Evolutionary conservation across 64 coral and sea anemone species (phyloP).

Genomic region (Montipora efflorescens): DNA sequence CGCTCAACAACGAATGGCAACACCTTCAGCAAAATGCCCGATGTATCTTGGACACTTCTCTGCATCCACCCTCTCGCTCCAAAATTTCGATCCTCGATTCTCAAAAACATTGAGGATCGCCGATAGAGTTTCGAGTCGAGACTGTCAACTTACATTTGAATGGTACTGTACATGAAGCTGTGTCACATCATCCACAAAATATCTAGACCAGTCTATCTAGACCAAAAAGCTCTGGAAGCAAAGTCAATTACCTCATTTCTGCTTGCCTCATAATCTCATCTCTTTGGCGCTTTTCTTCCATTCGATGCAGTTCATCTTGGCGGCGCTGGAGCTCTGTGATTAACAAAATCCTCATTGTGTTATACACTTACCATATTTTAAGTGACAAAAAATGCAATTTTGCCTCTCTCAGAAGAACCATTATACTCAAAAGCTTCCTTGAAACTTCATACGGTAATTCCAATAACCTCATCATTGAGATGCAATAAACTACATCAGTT

Average conservation of each 20-base stretch:
- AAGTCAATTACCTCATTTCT: slow-evolving; percentile 21
- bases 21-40: too few species aligned
- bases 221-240: too few species aligned
- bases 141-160: too few species aligned
- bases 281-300: slow-evolving; percentile 83
- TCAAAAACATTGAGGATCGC: too few species aligned
- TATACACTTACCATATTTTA: background rate
- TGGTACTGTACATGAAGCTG: too few species aligned
- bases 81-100: too few species aligned
- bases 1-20: too few species aligned
- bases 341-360: background rate
- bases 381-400: background rate
- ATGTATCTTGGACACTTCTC: too few species aligned
- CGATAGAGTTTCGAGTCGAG: too few species aligned
- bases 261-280: slow-evolving; percentile 94
- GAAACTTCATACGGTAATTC: slow-evolving; percentile 46
- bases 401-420: slow-evolving; percentile 33
- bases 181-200: too few species aligned
- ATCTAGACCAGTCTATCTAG: too few species aligned
- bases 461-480: background rate
- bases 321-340: slow-evolving; percentile 76
- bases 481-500: background rate
- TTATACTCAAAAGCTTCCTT: background rate
- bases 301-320: slow-evolving; percentile 84
- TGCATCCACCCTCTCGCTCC: too few species aligned